These are phyloP conservation scores for Ariolimax columbianus DNA, from an alignment of 2,888 invertebrate genomes.

Conservation along the genomic window DNA sequence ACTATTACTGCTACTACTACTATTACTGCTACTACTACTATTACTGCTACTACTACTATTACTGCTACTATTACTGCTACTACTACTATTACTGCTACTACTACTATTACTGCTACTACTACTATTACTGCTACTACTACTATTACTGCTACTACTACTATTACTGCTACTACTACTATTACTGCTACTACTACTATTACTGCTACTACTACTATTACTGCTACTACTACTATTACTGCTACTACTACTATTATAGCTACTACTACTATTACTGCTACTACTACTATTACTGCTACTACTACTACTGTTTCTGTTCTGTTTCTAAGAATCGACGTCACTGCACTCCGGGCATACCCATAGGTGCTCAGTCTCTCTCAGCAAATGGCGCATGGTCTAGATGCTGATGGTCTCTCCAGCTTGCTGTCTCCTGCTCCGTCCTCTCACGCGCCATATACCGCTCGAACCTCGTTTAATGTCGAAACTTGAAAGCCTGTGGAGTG, in stretches of 20 bases:
- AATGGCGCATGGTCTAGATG: too few species aligned
- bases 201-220: conserved; percentile 12
- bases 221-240: conserved; percentile 15
- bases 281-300: neutral
- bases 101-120: conserved; percentile 8
- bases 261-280: conserved; percentile 14
- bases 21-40: conserved; percentile 9
- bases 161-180: conserved; percentile 3
- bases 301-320: neutral
- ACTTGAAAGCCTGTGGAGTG: too few species aligned
- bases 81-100: neutral
- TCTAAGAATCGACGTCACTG: too few species aligned
- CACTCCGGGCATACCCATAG: too few species aligned
- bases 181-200: conserved; percentile 15
- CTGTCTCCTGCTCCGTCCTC: too few species aligned
- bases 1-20: neutral
- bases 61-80: neutral
- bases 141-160: conserved; percentile 6
- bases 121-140: conserved; percentile 3
- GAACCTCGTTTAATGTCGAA: too few species aligned
- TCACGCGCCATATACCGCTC: too few species aligned
- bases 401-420: too few species aligned
- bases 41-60: neutral
- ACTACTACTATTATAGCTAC: conserved; percentile 2
- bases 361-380: too few species aligned